Evolutionary conservation across 2,888 invertebrate genomes (phyloP).

Genomic region (Laspeyria flexula): DNA sequence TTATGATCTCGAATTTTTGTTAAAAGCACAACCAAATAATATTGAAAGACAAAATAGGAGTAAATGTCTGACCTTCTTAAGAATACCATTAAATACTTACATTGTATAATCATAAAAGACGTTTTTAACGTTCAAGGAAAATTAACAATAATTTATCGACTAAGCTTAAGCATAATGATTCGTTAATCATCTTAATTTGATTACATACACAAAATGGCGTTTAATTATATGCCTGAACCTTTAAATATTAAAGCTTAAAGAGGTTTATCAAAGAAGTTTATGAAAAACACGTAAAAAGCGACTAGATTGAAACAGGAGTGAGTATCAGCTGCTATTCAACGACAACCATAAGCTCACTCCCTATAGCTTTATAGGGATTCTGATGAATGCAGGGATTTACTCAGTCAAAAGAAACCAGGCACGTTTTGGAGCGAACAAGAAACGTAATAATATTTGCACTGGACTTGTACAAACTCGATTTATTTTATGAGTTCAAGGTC

Average conservation of each 20-base stretch:
- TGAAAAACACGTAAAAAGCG: conserved; percentile 41
- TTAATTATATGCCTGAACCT: conserved; percentile 2
- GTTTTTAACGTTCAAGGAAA: too few species aligned
- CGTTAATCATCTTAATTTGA: not conserved
- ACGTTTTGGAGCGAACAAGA: conserved; percentile 30
- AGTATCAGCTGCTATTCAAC: conserved; percentile 44
- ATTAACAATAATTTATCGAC: too few species aligned
- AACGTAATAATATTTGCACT: conserved; percentile 37
- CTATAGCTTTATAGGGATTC: conserved; percentile 44
- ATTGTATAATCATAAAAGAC: too few species aligned
- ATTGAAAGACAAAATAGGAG: too few species aligned
- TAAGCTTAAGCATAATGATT: too few species aligned
- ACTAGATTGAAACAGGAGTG: conserved; percentile 30
- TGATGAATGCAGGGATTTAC: conserved; percentile 56
- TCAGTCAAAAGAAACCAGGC: conserved; percentile 36
- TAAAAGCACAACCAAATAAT: too few species aligned
- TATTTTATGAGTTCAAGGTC: conserved; percentile 19
- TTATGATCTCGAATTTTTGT: not conserved
- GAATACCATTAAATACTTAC: too few species aligned
- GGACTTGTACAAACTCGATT: conserved; percentile 38
- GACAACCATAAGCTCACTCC: conserved; percentile 51
- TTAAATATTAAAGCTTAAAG: conserved; percentile 31
- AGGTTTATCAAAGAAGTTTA: conserved; percentile 31
- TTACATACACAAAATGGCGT: not conserved
- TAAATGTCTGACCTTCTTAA: too few species aligned